Base-by-base conservation (phyloP, 2,888 invertebrate genomes). In the Cerceris ruficornis region DNA sequence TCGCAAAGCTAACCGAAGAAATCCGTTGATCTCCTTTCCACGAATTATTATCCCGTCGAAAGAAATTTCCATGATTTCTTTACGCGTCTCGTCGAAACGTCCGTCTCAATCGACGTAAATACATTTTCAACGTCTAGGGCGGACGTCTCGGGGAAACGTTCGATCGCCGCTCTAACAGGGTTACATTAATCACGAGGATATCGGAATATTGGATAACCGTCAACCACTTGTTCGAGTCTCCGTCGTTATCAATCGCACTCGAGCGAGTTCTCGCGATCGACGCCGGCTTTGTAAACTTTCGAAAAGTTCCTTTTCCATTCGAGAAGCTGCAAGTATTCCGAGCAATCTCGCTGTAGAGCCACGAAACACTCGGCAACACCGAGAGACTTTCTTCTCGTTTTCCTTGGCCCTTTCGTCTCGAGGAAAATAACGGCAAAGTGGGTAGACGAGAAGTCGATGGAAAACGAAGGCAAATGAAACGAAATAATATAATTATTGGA, bases 401-500 rank as follows among this genome's bases (percentile, higher is more conserved):
- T 17, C 4, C 28, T 28, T 28, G 46, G 11, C 49, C 15, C 52
- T 60, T 17, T 57, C 55, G n/a, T 39, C 28, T 55, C 59, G 39
- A 11, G 46, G 59, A 61, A 66, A 71, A 68, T 66, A 77, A 69
- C 50, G 49, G 65, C 86, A 77, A 54, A 67, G 59, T 43, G 42
- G 49, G 66, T 52, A 58, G 66, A 62, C 67, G 59, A 67, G 69
- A 72, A 73, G 66, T 73, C 65, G 69, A 69, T 64, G 74, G 28
- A 28, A 28, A 28, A 28, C 28, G 28, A 28, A 2, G 28, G 28
- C 55, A 70, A 86, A 59, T 50, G 61, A 41, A 69, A 61, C 64
- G 75, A 70, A 76, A 80, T 75, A 65, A 74, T 81, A 76, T 86
- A 81, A 85, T 83, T 81, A 71, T 52, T 46, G 72, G 62, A 73